Evolutionary conservation across 2,113 vertebrate species (phyloP), one percentile per base, ranked within the genome.

Genomic region (Ariopsis seemanni): DNA sequence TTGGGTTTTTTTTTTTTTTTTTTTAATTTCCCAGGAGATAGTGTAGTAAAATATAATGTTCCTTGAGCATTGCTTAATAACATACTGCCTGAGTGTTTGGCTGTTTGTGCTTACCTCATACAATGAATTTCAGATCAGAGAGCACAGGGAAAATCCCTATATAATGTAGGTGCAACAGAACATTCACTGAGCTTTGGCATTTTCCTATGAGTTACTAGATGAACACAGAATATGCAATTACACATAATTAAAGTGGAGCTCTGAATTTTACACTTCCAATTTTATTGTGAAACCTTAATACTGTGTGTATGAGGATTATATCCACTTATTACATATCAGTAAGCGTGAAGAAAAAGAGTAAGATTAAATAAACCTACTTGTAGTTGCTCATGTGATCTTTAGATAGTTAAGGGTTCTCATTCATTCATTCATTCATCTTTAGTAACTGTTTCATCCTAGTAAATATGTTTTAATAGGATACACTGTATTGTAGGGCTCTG

Each of bases 11-110:
- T 30, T 30, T 30, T 42, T 42, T 42, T 0, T 50, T 17, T 71
- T 53, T 69, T 52, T 12, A n/a, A 42, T 42, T n/a, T 87, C 25
- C 5, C 34, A 12, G 22, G 67, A 42, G n/a, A 79, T 53, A 75
- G 20, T 79, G 58, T 52, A 62, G 58, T 90, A 91, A 89, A 93
- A 87, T 91, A 63, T 89, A 90, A 89, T 90, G 90, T 90, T 94
- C 90, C 85, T 92, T 88, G 87, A 90, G 91, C 85, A 91, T 89
- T 90, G 92, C 94, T 93, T 94, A 94, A 95, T 94, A 91, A 94
- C 85, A 94, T 92, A 84, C 88, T 88, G 90, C 72, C 65, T 74
- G 87, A 85, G 88, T 74, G 84, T 86, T 88, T 84, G 79, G 84
- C 88, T 89, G 82, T 71, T 86, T 88, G 75, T 86, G 85, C 48